Evolutionary conservation across 2,797 vertebrate genomes (phyloP).

Genomic region (Galagoides demidoff): DNA sequence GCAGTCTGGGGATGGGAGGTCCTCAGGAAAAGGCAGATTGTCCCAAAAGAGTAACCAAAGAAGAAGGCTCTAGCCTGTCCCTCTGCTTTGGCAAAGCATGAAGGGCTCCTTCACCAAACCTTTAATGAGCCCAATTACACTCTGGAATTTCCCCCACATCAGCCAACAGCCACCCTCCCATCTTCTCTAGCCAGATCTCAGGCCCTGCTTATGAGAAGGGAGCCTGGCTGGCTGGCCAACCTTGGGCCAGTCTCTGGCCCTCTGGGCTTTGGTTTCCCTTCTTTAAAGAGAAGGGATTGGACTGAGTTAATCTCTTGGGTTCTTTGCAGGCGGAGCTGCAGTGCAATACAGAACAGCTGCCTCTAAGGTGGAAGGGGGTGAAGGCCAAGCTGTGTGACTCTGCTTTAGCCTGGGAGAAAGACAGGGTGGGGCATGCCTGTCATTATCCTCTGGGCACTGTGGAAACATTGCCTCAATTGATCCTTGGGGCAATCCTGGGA

Average conservation of each 20-base stretch:
- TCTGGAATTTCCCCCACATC: not conserved
- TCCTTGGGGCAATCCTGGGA: not conserved
- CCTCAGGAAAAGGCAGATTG: not conserved
- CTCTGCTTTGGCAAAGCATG: not conserved
- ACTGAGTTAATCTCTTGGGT: slow-evolving; percentile 19
- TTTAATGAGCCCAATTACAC: slow-evolving; percentile 69
- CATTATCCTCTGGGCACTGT: not conserved
- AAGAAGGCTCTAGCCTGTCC: slow-evolving; percentile 48
- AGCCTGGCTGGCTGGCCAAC: not conserved
- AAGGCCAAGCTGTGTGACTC: not conserved
- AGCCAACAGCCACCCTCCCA: slow-evolving; percentile 12
- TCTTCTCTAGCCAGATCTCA: not conserved
- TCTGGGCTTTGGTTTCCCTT: not conserved
- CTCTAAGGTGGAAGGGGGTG: not conserved
- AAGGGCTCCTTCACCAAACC: slow-evolving; percentile 59
- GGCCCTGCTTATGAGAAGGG: slow-evolving; percentile 19
- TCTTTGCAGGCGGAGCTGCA: not conserved
- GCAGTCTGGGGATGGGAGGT: not conserved
- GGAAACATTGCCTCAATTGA: not conserved
- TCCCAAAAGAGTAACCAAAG: not conserved
- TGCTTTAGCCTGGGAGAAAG: not conserved
- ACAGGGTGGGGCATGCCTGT: not conserved
- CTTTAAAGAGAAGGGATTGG: slow-evolving; percentile 41
- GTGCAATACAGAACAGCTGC: slow-evolving; percentile 6
- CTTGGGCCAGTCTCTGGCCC: not conserved